Base-by-base conservation (phyloP, 1,140 invertebrate genomes). In the Eumaeus atala region DNA sequence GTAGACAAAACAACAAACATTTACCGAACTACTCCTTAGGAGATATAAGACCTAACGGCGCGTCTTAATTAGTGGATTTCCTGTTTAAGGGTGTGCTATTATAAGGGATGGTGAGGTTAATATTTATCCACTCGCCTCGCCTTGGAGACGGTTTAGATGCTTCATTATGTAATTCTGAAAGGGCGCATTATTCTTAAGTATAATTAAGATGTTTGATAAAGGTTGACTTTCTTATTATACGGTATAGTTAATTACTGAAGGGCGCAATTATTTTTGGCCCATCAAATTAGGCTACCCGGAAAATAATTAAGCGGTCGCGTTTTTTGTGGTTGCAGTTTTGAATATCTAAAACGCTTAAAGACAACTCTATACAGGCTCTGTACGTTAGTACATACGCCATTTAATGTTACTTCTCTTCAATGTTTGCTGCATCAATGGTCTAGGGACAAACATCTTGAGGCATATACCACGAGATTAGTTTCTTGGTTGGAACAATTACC, bases 81-180 rank as follows among this genome's bases (percentile, higher is more conserved):
- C 47, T 54, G 36, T 18, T 48, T 37, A 62, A 53, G 61, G 52
- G 49, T 18, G 44, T 10, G 53, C 61, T 58, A 60, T 66, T 66
- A 64, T 54, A 59, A 67, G 64, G 61, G 64, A 59, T 59, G 53
- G 56, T 50, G 38, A 38, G 53, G 54, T 57, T 62, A 58, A 67
- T 67, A 67, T 64, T 64, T 64, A 64, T 58, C 56, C 38, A 57
- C 44, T 59, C 58, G 21, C 21, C 21, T 6, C 21, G 21, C 57
- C 62, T 55, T 48, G 61, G 58, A 54, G 59, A 47, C 53, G 48
- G 42, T 55, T 50, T 58, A 59, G 61, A 59, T 64, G 54, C 38
- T 66, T 60, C 59, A 62, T 59, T 51, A 61, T 57, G 59, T 58
- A 61, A 63, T 44, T 42, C 16, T 44, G 40, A 44, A 44, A 44